Conservation (phyloP, 1,140 invertebrate species). For the Mizuhopecten yessoensis region DNA sequence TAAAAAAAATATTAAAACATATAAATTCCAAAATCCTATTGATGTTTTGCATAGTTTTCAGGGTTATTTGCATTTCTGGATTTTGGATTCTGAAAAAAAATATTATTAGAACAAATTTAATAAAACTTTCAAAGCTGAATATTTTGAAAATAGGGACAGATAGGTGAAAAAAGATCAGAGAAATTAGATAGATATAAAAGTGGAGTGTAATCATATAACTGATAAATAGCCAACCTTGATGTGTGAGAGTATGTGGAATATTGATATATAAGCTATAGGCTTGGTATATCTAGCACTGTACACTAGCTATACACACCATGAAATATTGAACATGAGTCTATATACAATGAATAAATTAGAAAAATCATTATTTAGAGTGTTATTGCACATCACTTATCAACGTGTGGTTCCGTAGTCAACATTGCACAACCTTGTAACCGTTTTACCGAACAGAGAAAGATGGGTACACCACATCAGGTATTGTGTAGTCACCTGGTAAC, state of each 20-base stretch:
- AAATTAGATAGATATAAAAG: too few relatives aligned
- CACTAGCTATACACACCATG: background rate
- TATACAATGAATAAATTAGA: slow-evolving; percentile 29
- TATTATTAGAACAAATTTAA: too few relatives aligned
- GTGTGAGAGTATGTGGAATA: background rate
- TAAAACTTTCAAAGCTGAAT: too few relatives aligned
- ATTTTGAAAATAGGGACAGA: too few relatives aligned
- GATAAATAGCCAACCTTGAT: too few relatives aligned
- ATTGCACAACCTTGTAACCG: slow-evolving; percentile 32
- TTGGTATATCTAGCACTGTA: background rate
- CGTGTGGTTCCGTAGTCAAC: background rate
- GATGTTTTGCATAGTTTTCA: background rate
- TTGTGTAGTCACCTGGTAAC: background rate
- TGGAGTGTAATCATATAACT: too few relatives aligned
- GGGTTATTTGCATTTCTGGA: too few relatives aligned
- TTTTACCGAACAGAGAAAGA: background rate
- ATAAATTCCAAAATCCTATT: background rate
- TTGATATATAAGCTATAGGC: background rate
- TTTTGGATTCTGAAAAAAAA: background rate
- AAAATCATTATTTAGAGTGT: background rate
- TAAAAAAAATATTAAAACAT: background rate
- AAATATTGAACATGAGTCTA: background rate
- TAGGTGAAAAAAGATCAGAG: background rate
- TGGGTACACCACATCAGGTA: background rate
- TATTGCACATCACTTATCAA: slow-evolving; percentile 31